Evolutionary conservation across 2,888 invertebrate genomes (phyloP).

Genomic region (Spilarctia lutea): DNA sequence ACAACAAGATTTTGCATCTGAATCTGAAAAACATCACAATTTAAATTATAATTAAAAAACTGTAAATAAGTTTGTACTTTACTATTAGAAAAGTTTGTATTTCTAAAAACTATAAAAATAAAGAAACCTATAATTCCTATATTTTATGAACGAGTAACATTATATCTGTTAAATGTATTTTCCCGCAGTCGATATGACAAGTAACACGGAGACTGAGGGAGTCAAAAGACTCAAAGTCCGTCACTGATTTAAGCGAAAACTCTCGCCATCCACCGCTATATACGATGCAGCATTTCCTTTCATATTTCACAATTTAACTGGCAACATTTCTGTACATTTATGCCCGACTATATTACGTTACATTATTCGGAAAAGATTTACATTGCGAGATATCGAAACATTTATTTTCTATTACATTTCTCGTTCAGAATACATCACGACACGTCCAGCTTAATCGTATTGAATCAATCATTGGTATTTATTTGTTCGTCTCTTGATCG

Average conservation of each 20-base stretch:
- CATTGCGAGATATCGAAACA: constrained; percentile 19
- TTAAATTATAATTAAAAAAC: too few relatives aligned
- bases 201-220: not conserved
- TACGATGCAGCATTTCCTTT: constrained; percentile 13
- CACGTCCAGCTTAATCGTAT: constrained; percentile 20
- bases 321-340: constrained; percentile 9
- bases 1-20: too few relatives aligned
- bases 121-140: not conserved
- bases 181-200: not conserved
- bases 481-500: constrained; percentile 30
- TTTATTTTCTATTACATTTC: constrained; percentile 22
- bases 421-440: constrained; percentile 31
- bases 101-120: too few relatives aligned
- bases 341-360: not conserved
- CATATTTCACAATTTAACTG: constrained; percentile 22
- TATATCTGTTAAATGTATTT: not conserved
- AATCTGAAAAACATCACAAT: too few relatives aligned
- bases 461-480: constrained; percentile 37
- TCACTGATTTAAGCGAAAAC: not conserved
- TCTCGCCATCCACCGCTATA: not conserved
- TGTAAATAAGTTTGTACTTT: too few relatives aligned
- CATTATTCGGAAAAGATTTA: constrained; percentile 18
- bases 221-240: not conserved
- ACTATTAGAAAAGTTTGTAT: too few relatives aligned
- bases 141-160: not conserved